Percentiles rank a stretch among this genome's conserved stretches.
Evolutionary conservation across 2,888 invertebrate genomes (phyloP).

Genomic region (Drosophila affinis): DNA sequence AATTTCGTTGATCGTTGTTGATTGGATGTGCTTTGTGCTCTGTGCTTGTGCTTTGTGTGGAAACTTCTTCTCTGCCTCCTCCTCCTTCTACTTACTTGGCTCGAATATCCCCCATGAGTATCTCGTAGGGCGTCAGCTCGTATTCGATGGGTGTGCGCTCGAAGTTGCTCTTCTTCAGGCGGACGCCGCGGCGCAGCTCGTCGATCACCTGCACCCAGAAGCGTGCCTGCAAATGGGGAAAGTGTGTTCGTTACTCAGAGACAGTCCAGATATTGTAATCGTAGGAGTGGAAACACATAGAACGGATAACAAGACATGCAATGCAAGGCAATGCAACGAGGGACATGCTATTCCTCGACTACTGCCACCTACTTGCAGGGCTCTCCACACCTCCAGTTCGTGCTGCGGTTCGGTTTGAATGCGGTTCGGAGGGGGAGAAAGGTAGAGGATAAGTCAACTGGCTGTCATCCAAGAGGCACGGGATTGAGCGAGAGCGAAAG

Average conservation of each 20-base stretch:
- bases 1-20: conserved; percentile 7
- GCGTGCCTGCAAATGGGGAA: conserved; percentile 88
- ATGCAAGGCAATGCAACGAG: background rate
- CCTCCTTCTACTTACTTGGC: conserved; percentile 85
- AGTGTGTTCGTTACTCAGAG: background rate
- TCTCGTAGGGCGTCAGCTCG: conserved; percentile 97
- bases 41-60: conserved; percentile 19
- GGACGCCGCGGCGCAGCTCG: conserved; percentile 95
- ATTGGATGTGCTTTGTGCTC: conserved; percentile 32
- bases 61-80: background rate
- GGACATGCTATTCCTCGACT: background rate
- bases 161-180: conserved; percentile 93
- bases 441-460: background rate
- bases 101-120: conserved; percentile 97
- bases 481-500: conserved; percentile 2
- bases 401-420: conserved; percentile 50
- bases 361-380: conserved; percentile 89
- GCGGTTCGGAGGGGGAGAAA: no score
- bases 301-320: conserved; percentile 2
- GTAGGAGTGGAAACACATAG: background rate
- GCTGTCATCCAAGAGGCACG: background rate
- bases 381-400: conserved; percentile 90
- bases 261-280: background rate
- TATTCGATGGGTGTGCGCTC: conserved; percentile 93
- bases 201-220: conserved; percentile 98